phyloP scores from a whole-genome alignment of 2,888 invertebrate species.

The Drosophila kuntzei region DNA sequence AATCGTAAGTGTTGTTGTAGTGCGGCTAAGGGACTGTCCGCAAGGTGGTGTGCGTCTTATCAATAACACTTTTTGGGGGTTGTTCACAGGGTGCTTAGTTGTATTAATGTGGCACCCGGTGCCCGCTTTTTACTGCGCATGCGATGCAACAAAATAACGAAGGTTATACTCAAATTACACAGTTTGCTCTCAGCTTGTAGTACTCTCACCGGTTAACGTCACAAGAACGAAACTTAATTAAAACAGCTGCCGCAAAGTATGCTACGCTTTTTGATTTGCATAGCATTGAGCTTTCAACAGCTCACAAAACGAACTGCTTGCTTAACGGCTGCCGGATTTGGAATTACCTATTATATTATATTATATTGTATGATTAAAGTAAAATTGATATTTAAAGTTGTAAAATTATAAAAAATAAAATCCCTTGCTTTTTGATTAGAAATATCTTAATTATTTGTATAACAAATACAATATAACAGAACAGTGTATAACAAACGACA shows the following conservation, averaged over 20 bases:
- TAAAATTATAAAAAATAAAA: neutral
- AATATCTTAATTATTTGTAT: no score
- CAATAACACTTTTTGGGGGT: slow-evolving; percentile 48
- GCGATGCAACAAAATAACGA: slow-evolving; percentile 6
- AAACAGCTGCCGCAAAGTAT: slow-evolving; percentile 18
- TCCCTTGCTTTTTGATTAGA: neutral
- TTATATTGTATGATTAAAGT: neutral
- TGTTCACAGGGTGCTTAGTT: slow-evolving; percentile 48
- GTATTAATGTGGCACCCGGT: slow-evolving; percentile 29
- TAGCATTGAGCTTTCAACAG: slow-evolving; percentile 5
- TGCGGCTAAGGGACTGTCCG: slow-evolving; percentile 16
- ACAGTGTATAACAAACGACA: neutral
- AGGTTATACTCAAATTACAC: slow-evolving; percentile 11
- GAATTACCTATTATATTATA: neutral
- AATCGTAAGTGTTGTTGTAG: slow-evolving; percentile 16
- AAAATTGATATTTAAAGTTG: neutral
- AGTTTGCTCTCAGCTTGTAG: neutral
- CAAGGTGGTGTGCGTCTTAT: slow-evolving; percentile 44
- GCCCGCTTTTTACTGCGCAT: slow-evolving; percentile 17
- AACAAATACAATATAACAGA: no score
- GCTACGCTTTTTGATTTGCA: neutral
- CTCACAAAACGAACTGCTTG: neutral
- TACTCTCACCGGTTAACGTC: neutral
- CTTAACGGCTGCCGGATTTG: neutral
- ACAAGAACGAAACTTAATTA: neutral